Conservation (phyloP, 2,797 vertebrate species). For the Fratercula arctica region DNA sequence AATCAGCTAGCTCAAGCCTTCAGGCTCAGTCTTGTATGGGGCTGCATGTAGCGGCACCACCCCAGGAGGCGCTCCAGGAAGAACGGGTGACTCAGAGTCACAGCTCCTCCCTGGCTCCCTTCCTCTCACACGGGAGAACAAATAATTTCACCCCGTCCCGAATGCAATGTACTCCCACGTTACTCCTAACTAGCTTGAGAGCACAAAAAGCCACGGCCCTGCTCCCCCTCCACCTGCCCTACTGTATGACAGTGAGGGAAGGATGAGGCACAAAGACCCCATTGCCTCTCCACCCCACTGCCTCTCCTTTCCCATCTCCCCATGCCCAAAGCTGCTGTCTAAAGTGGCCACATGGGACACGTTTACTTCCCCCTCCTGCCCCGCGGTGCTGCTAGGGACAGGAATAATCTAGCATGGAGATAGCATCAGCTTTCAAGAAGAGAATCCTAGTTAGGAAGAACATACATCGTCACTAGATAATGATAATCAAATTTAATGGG, state of each 20-base stretch:
- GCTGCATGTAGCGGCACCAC: conserved; percentile 37
- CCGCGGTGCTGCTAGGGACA: background rate
- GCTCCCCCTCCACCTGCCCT: background rate
- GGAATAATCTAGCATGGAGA: conserved; percentile 15
- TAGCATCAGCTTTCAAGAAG: background rate
- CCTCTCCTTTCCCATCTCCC: background rate
- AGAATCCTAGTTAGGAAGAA: conserved; percentile 18
- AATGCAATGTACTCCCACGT: background rate
- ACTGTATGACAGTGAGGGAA: background rate
- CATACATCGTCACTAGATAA: background rate
- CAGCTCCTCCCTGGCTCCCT: conserved; percentile 46
- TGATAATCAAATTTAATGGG: conserved; percentile 38
- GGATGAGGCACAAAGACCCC: background rate
- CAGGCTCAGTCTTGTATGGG: conserved; percentile 48
- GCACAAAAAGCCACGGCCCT: background rate
- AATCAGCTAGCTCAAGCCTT: conserved; percentile 13
- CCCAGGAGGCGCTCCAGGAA: conserved; percentile 46
- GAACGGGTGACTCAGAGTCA: conserved; percentile 33
- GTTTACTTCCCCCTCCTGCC: background rate
- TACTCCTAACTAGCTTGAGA: background rate
- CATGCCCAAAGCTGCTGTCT: background rate
- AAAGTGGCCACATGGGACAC: background rate
- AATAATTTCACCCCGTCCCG: background rate
- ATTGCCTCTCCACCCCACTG: background rate
- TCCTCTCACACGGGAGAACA: background rate